phyloP scores from a whole-genome alignment of 2,888 invertebrate genomes.

The Suillia variegata region DNA sequence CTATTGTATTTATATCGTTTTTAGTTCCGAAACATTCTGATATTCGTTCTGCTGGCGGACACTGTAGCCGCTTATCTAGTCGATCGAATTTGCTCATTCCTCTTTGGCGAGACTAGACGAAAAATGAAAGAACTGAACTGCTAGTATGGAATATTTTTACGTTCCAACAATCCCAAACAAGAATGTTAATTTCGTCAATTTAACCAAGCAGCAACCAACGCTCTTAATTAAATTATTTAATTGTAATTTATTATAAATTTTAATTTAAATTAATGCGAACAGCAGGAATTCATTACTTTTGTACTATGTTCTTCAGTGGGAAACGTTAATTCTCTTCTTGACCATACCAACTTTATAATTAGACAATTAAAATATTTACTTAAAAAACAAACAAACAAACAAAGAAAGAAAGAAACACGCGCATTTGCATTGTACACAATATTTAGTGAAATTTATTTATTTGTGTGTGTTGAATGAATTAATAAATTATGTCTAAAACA shows the following conservation, averaged over 20 bases:
- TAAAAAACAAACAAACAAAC: too few relatives aligned
- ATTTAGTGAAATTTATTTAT: background rate
- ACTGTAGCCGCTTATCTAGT: conserved; percentile 83
- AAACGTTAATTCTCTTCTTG: too few relatives aligned
- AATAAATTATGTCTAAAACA: conserved; percentile 2
- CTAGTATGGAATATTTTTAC: conserved; percentile 25
- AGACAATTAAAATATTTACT: too few relatives aligned
- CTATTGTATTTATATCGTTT: conserved; percentile 54
- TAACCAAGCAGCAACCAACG: background rate
- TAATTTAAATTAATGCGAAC: background rate
- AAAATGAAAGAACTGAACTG: conserved; percentile 50
- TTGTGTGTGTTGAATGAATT: conserved; percentile 13
- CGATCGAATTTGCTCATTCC: conserved; percentile 83
- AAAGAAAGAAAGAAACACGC: background rate
- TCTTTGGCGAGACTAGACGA: conserved; percentile 81
- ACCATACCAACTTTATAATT: too few relatives aligned
- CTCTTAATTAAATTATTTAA: conserved; percentile 9
- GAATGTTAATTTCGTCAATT: background rate
- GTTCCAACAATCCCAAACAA: too few relatives aligned
- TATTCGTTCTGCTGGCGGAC: conserved; percentile 83
- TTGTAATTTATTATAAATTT: background rate
- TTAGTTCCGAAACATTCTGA: conserved; percentile 87
- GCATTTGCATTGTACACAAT: background rate
- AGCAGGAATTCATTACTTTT: background rate
- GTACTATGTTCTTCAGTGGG: background rate